These are phyloP conservation scores for Sphyrna mokarran DNA, from an alignment of 2,113 vertebrate species.

Conservation along the genomic window DNA sequence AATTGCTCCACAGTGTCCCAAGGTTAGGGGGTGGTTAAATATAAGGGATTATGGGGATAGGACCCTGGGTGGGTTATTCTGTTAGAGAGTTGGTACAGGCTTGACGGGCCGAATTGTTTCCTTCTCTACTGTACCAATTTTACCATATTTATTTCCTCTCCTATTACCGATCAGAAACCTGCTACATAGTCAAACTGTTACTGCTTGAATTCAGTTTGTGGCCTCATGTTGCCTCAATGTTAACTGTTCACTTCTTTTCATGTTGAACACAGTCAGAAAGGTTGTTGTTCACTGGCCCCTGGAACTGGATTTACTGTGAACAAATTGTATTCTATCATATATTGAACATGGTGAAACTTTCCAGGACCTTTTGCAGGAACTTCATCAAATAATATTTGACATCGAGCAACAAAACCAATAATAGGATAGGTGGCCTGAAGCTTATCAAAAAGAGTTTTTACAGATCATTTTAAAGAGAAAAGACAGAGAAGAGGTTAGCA, in stretches of 20 bases:
- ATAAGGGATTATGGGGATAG: no score
- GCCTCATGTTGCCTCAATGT: background rate
- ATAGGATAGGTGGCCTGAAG: background rate
- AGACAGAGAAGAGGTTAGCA: background rate
- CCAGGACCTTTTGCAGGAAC: background rate
- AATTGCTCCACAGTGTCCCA: no score
- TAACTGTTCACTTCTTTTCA: background rate
- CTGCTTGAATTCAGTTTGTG: no score
- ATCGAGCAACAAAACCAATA: background rate
- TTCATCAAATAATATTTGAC: background rate
- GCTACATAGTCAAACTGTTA: background rate
- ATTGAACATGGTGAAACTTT: background rate
- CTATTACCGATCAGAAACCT: no score
- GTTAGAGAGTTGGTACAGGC: no score
- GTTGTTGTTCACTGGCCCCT: background rate
- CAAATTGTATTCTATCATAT: background rate
- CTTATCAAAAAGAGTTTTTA: background rate
- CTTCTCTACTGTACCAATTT: no score
- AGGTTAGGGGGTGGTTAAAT: no score
- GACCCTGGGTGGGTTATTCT: no score
- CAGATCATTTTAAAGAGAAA: background rate
- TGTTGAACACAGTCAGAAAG: background rate
- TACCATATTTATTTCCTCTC: no score
- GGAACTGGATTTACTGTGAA: background rate
- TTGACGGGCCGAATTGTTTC: no score